Evolutionary conservation across 1,140 invertebrate species (phyloP), one percentile per base, ranked within the genome.

Genomic region (Pinna nobilis): DNA sequence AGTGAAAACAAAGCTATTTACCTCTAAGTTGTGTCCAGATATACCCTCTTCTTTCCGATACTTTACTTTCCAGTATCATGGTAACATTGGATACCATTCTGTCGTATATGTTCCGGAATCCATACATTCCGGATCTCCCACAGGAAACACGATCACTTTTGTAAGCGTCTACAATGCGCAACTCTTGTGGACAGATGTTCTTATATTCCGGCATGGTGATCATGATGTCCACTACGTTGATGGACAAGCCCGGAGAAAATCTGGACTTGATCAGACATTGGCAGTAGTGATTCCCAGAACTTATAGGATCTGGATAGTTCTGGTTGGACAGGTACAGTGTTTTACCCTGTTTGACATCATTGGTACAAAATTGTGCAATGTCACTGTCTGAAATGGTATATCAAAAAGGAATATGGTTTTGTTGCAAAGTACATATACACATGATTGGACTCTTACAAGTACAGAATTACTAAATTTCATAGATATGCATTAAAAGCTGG

Each of bases 191-290:
- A 37, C 73, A 77, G 13, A 70, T 15, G 50, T 67, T n/a, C 32
- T 51, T n/a, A 28, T 71, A 51, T n/a, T 79, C 70, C 1, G 71
- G 60, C 44, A 68, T 41, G 28, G 75, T 70, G 25, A 84, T 66
- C 41, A 84, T 73, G 11, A 84, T 76, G 55, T 84, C 82, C 11
- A 84, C 75, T 28, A 81, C 77, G 28, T 81, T 70, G 15, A 84
- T 73, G 61, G 70, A 74, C 23, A 84, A 71, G 1, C 79, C 79
- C 3, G 70, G 49, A 7, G 71, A 41, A 25, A 72, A 67, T 0
- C 55, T 47, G 11, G 82, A 80, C 20, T 66, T 44, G 11, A 81
- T 66, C 13, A 79, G 63, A 63, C 82, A 84, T 35, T 72, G 63
- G 60, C 82, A 84, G 39, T 72, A 57, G 0, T 44, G 41, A 1